Evolutionary conservation across 2,113 vertebrate genomes (phyloP).

Genomic region (Chaenocephalus aceratus): DNA sequence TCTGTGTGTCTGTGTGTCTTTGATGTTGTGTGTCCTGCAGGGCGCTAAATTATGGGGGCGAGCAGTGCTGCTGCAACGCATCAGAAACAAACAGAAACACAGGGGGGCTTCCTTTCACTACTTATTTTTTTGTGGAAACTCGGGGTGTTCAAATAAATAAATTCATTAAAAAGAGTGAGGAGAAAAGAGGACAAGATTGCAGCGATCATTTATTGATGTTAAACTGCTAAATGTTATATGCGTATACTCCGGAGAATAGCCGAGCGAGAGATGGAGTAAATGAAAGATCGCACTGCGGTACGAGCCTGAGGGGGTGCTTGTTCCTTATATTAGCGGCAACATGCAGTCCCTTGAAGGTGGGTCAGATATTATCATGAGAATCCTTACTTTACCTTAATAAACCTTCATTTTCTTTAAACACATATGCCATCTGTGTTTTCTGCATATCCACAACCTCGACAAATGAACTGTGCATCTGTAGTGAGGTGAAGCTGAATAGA

Average conservation of each 20-base stretch:
- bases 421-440: background rate
- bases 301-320: background rate
- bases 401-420: background rate
- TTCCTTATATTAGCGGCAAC: background rate
- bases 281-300: background rate
- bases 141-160: background rate
- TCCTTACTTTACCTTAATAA: background rate
- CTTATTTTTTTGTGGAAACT: constrained; percentile 17
- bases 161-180: background rate
- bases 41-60: constrained; percentile 14
- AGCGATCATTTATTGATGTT: constrained; percentile 59
- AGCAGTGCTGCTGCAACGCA: constrained; percentile 14
- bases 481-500: too few relatives aligned
- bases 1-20: constrained; percentile 7
- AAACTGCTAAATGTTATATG: constrained; percentile 61
- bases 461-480: too few relatives aligned
- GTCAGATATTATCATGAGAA: background rate
- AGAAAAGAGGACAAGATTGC: constrained; percentile 28
- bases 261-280: background rate
- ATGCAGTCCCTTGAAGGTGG: background rate
- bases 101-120: constrained; percentile 16
- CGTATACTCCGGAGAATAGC: constrained; percentile 8
- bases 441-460: too few relatives aligned
- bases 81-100: constrained; percentile 25
- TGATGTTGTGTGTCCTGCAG: constrained; percentile 8